These are phyloP conservation scores for Hydractinia symbiolongicarpus DNA, from an alignment of 30 jellyfish, hydroid and myxozoan species.

Conservation along the genomic window DNA sequence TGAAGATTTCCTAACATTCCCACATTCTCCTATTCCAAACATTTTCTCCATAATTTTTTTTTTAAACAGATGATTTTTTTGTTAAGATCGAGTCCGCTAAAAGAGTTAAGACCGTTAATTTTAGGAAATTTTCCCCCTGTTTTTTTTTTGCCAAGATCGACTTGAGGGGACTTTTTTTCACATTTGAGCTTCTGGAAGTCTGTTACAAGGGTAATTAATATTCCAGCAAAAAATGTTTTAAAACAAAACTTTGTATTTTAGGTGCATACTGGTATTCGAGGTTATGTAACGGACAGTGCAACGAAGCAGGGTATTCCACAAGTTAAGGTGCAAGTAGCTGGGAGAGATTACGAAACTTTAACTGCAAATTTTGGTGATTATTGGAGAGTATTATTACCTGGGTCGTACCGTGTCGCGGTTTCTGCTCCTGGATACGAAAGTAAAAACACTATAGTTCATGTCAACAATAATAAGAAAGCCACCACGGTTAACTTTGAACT, in stretches of 20 bases:
- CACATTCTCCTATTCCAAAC: background rate
- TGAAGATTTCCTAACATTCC: background rate
- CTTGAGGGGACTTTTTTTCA: too few species aligned
- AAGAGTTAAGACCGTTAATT: too few species aligned
- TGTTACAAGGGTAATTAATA: too few species aligned
- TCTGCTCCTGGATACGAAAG: constrained; percentile 65
- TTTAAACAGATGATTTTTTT: background rate
- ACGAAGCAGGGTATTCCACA: constrained; percentile 63
- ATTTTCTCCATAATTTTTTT: too few species aligned
- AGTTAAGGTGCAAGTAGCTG: constrained; percentile 56
- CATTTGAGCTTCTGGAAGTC: too few species aligned
- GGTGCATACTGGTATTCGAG: constrained; percentile 89
- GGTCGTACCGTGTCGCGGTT: constrained; percentile 77
- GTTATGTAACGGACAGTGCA: constrained; percentile 63
- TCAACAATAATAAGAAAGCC: constrained; percentile 39
- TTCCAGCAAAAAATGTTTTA: too few species aligned
- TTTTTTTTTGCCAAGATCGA: too few species aligned
- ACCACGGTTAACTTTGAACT: constrained; percentile 54
- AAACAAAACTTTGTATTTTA: background rate
- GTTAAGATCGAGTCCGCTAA: background rate
- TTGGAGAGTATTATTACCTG: constrained; percentile 91
- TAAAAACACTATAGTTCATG: constrained; percentile 50
- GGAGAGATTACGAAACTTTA: constrained; percentile 68
- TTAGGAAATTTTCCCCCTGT: too few species aligned
- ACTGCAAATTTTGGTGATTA: constrained; percentile 82